phyloP scores from a whole-genome alignment of 2,113 vertebrate genomes.

The Perognathus longimembris region DNA sequence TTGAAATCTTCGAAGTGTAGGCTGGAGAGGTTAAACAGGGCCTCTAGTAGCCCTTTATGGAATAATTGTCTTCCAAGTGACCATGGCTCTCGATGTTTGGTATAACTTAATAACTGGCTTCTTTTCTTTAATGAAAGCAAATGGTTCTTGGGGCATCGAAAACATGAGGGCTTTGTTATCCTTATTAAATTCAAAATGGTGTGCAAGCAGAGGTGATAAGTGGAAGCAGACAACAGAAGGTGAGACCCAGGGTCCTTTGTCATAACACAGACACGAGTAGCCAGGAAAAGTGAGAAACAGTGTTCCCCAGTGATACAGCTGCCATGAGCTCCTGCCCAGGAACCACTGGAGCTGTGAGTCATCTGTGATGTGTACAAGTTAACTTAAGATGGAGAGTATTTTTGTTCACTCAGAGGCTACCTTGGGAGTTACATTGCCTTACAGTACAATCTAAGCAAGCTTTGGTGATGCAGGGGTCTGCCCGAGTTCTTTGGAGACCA shows the following conservation, averaged over 20 bases:
- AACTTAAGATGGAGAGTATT: neutral
- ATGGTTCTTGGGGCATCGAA: neutral
- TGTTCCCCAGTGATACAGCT: fast-evolving
- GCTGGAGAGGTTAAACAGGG: neutral
- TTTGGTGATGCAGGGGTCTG: neutral
- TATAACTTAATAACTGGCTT: slow-evolving; percentile 12
- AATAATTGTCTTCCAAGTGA: slow-evolving; percentile 16
- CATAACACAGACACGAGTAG: neutral
- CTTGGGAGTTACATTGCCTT: neutral
- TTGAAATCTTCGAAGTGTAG: neutral
- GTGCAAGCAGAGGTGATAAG: neutral
- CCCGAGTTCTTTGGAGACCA: neutral
- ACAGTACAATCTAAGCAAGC: neutral
- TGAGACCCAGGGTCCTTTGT: neutral
- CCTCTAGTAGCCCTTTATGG: neutral
- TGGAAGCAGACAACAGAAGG: neutral
- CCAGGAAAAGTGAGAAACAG: neutral
- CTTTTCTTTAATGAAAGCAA: slow-evolving; percentile 17
- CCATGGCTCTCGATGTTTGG: neutral
- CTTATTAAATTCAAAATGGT: slow-evolving; percentile 4
- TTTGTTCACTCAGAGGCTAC: neutral
- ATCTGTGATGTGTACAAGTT: neutral
- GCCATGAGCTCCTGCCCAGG: neutral
- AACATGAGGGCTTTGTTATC: neutral
- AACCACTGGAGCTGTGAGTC: neutral